Evolutionary conservation across 2,888 invertebrate genomes (phyloP), one percentile per base, ranked within the genome.

Genomic region (Aspidiotus destructor): DNA sequence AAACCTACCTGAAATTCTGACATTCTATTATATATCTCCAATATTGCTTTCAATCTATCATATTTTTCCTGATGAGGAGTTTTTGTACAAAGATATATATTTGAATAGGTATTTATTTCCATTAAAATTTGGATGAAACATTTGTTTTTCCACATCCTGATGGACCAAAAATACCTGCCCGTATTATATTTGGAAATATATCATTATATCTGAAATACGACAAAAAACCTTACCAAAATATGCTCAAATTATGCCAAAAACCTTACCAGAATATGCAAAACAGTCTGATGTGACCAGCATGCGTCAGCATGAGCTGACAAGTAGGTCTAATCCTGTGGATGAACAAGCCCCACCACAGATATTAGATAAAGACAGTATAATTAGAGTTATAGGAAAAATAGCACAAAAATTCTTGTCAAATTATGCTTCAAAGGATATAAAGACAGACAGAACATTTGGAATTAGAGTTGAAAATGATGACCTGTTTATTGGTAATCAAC

Each of bases 71-170:
- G n/a, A 6, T 48, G 48, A 48, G 48, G 48, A 48, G 48, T n/a
- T n/a, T n/a, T n/a, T n/a, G n/a, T 6, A 6, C 48, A 48, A 13
- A 48, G 48, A 48, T 48, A 48, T 48, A 48, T 48, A 48, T 48
- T 48, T 48, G 48, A 48, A 48, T 48, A 48, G 6, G 48, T 48
- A 48, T 48, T 48, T 48, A 48, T 48, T 48, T 48, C 48, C 48
- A 48, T 3, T 48, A 55, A 7, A 17, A 55, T 55, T 55, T 55
- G 15, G 7, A 55, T 17, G 7, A 55, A 55, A n/a, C 55, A 55
- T 55, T 55, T 55, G 55, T 55, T 55, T 55, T 55, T 55, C 55
- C 55, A 55, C 55, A 55, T 16, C 55, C 55, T 55, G 55, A 55
- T 1, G 55, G 55, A n/a, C 55, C 55, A 55, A 55, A 55, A 55